phyloP scores from a whole-genome alignment of 2,888 invertebrate genomes.

The Coremacera marginata region DNA sequence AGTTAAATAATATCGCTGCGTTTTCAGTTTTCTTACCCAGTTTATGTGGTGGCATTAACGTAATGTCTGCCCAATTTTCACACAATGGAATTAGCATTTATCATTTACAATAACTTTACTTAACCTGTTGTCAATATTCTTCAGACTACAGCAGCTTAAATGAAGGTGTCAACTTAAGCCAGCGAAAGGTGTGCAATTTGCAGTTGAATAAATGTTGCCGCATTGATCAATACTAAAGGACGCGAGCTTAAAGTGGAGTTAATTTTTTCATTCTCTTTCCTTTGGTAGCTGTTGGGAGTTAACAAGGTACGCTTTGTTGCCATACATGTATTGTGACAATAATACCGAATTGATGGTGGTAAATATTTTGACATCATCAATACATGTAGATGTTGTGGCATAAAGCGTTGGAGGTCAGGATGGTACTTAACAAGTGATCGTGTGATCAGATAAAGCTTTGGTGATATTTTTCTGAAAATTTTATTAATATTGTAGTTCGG shows the following conservation, averaged over 20 bases:
- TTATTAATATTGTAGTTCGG: too few relatives aligned
- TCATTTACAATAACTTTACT: constrained; percentile 49
- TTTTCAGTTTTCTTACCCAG: neutral
- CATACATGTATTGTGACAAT: neutral
- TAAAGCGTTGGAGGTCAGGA: neutral
- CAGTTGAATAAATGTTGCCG: constrained; percentile 52
- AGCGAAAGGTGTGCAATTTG: constrained; percentile 57
- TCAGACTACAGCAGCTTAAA: constrained; percentile 38
- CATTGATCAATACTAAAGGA: constrained; percentile 30
- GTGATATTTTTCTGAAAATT: too few relatives aligned
- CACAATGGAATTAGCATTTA: constrained; percentile 65
- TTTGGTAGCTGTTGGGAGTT: neutral
- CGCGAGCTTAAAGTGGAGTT: neutral
- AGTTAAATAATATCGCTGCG: neutral
- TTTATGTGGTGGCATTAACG: constrained; percentile 16
- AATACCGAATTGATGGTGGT: constrained; percentile 37
- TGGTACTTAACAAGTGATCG: constrained; percentile 2
- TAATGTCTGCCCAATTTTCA: constrained; percentile 50
- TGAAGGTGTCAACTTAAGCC: constrained; percentile 66
- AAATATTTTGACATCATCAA: constrained; percentile 45
- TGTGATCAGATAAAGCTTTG: constrained; percentile 19
- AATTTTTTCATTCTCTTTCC: neutral
- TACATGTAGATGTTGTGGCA: neutral
- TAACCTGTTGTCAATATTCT: neutral
- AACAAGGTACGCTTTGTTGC: neutral